Evolutionary conservation across 2,888 invertebrate genomes (phyloP), one percentile per base, ranked within the genome.

Genomic region (Epirrita christyi): DNA sequence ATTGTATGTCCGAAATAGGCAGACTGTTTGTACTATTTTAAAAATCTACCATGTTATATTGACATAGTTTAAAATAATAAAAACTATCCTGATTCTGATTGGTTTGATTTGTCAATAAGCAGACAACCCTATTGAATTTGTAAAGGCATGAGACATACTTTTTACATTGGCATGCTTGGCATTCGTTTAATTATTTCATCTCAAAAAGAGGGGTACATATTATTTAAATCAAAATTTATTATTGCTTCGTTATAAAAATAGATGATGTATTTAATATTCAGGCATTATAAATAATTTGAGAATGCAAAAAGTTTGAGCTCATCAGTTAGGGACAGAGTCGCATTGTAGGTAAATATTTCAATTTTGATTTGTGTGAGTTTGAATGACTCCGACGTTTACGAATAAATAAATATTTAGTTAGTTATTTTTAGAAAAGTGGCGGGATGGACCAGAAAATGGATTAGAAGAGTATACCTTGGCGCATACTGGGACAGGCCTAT

Each of bases 201-300:
- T 81, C 76, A 81, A 66, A 75, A 72, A 69, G 75, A 81, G 80
- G 85, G 83, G 78, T 78, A 73, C 78, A 81, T 83, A 84, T 83
- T 83, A 84, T 83, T 86, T 86, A 85, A 85, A 86, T 88, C 81
- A 85, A 83, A 79, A 77, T 83, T 84, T 83, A 83, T 85, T 86
- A 84, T 83, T 76, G 76, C 78, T 68, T 60, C 72, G 70, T 72
- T 70, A 76, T 78, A 82, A 83, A 82, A 79, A 81, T 75, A 72
- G 61, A 72, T 68, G 70, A 66, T 68, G 62, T 63, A 73, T 73
- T 70, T 67, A 76, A 77, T 74, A 76, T 71, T 71, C 77, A 74
- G 75, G 73, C 73, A 80, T 80, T 75, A 71, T 75, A 80, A 78
- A 49, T 34, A 42, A 54, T 74, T 79, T 75, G 68, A 70, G 67